These are phyloP conservation scores for Agrotis ipsilon DNA, from an alignment of 2,888 invertebrate species.

Conservation along the genomic window DNA sequence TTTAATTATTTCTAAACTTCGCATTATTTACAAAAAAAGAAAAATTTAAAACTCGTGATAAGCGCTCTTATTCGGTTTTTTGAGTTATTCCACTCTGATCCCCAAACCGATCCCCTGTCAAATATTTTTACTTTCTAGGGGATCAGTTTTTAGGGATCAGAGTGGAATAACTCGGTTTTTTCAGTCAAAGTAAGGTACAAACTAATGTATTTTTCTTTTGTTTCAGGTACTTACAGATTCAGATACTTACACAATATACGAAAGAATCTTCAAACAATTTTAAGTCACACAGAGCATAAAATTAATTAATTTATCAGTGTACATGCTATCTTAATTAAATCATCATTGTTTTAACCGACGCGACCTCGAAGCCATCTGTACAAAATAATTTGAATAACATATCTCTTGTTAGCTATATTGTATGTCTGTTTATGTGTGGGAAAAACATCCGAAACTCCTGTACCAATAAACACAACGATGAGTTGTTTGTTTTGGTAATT, in stretches of 20 bases:
- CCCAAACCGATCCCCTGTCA: too few relatives aligned
- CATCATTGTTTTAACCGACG: conserved; percentile 1
- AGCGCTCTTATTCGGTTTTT: too few relatives aligned
- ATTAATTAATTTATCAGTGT: neutral
- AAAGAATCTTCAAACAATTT: neutral
- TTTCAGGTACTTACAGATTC: too few relatives aligned
- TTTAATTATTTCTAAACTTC: too few relatives aligned
- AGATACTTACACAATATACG: neutral
- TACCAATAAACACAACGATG: conserved; percentile 41
- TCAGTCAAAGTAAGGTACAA: too few relatives aligned
- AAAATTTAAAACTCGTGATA: too few relatives aligned
- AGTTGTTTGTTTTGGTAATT: conserved; percentile 23
- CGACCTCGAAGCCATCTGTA: conserved; percentile 25
- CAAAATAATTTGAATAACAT: conserved; percentile 18
- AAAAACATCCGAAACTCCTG: conserved; percentile 34
- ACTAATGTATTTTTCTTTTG: too few relatives aligned
- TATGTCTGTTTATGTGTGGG: conserved; percentile 21
- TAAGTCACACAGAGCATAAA: neutral
- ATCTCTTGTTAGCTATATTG: neutral
- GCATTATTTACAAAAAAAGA: too few relatives aligned
- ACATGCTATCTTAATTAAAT: conserved; percentile 13
- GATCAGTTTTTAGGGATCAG: too few relatives aligned
- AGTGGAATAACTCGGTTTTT: too few relatives aligned
- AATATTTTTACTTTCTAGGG: too few relatives aligned
- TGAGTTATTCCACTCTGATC: too few relatives aligned